Conservation (phyloP, 2,113 vertebrate species). For the Odocoileus virginianus region DNA sequence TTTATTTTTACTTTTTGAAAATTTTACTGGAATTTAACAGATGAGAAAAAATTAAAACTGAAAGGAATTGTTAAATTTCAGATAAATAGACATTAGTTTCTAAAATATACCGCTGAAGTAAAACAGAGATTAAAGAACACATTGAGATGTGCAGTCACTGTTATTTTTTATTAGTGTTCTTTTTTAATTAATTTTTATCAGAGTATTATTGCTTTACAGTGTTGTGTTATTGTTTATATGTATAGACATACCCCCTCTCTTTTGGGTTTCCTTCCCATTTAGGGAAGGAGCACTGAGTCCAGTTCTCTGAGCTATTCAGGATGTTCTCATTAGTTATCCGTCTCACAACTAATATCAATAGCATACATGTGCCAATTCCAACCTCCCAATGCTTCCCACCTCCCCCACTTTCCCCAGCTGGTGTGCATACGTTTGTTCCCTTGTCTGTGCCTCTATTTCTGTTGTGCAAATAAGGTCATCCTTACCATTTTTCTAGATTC, state of each 20-base stretch:
- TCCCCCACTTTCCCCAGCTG: background rate
- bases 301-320: background rate
- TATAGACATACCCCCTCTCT: background rate
- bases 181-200: background rate
- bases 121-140: background rate
- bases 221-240: background rate
- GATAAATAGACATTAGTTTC: background rate
- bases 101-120: slow-evolving; percentile 23
- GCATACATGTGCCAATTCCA: background rate
- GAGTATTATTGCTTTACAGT: background rate
- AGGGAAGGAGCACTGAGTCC: background rate
- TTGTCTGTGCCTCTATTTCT: background rate
- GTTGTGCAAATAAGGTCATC: background rate
- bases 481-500: background rate
- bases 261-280: background rate
- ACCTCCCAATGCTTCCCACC: background rate
- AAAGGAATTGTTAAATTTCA: slow-evolving; percentile 5
- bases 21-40: slow-evolving; percentile 19
- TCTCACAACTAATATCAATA: background rate
- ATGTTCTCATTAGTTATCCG: background rate
- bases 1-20: slow-evolving; percentile 48
- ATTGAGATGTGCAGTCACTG: background rate
- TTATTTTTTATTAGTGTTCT: background rate
- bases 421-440: background rate
- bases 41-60: slow-evolving; percentile 7